These are phyloP conservation scores for Xenentodon cancila DNA, from an alignment of 2,797 vertebrate species.

Conservation along the genomic window DNA sequence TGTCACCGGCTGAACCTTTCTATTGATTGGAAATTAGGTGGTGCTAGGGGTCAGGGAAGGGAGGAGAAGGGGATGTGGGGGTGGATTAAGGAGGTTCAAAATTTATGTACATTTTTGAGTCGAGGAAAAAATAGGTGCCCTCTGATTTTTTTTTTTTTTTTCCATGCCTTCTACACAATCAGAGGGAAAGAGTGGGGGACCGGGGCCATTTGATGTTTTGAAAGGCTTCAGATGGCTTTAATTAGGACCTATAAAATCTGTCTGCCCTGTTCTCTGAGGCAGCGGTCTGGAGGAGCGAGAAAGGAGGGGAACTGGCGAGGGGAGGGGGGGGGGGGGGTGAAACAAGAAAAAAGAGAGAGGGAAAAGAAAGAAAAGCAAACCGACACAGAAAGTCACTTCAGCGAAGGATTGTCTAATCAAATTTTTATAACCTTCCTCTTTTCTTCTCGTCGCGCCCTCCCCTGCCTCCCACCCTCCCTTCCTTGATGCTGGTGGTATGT, in stretches of 20 bases:
- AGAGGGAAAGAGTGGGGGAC: constrained; percentile 56
- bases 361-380: constrained; percentile 49
- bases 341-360: constrained; percentile 16
- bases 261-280: constrained; percentile 82
- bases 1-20: constrained; percentile 57
- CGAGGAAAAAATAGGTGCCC: constrained; percentile 41
- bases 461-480: constrained; percentile 60
- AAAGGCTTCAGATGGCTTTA: constrained; percentile 93
- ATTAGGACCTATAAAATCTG: constrained; percentile 92
- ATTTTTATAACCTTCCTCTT: constrained; percentile 77
- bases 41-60: constrained; percentile 24
- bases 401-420: constrained; percentile 77
- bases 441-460: constrained; percentile 48
- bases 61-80: background rate
- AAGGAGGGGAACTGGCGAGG: constrained; percentile 54
- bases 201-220: constrained; percentile 84
- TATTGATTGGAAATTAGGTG: constrained; percentile 64
- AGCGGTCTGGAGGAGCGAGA: constrained; percentile 69
- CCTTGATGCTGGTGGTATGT: constrained; percentile 79
- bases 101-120: constrained; percentile 42
- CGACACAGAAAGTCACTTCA: constrained; percentile 82
- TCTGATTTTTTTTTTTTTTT: constrained; percentile 58
- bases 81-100: constrained; percentile 1
- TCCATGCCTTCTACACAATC: constrained; percentile 58
- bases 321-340: constrained; percentile 11